These are phyloP conservation scores for Rhipidura dahli DNA, from an alignment of 2,113 vertebrate genomes.

Conservation along the genomic window DNA sequence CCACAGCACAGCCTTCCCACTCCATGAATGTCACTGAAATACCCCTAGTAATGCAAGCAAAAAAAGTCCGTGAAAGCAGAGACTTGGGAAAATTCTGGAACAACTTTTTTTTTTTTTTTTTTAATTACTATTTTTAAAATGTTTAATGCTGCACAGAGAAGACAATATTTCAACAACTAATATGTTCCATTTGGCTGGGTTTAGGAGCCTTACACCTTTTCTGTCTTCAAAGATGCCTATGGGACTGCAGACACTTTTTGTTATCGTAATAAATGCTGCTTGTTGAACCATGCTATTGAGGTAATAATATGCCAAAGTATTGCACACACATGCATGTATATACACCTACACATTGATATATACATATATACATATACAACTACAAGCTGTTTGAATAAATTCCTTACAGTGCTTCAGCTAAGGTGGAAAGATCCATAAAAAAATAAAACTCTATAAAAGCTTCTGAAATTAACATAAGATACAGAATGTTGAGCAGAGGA, in stretches of 20 bases:
- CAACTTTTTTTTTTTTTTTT: background rate
- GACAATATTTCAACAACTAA: background rate
- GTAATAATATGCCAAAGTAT: background rate
- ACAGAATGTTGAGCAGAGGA: constrained; percentile 3
- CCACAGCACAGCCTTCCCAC: background rate
- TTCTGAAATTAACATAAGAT: constrained; percentile 1
- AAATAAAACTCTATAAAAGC: background rate
- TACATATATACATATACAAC: background rate
- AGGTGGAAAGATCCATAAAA: background rate
- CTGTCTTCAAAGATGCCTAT: background rate
- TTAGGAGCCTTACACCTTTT: background rate
- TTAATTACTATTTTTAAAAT: background rate
- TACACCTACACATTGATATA: background rate
- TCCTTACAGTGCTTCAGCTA: background rate
- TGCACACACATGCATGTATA: background rate
- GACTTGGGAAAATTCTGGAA: background rate
- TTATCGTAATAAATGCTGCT: background rate
- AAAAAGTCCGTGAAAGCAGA: background rate
- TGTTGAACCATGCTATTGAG: background rate
- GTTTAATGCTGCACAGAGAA: background rate
- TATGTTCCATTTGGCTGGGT: background rate
- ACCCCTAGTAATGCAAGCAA: background rate
- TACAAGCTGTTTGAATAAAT: background rate
- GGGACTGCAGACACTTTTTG: background rate
- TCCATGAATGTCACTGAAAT: background rate